Evolutionary conservation across 2,797 vertebrate genomes (phyloP).

Genomic region (Hydrolagus colliei): DNA sequence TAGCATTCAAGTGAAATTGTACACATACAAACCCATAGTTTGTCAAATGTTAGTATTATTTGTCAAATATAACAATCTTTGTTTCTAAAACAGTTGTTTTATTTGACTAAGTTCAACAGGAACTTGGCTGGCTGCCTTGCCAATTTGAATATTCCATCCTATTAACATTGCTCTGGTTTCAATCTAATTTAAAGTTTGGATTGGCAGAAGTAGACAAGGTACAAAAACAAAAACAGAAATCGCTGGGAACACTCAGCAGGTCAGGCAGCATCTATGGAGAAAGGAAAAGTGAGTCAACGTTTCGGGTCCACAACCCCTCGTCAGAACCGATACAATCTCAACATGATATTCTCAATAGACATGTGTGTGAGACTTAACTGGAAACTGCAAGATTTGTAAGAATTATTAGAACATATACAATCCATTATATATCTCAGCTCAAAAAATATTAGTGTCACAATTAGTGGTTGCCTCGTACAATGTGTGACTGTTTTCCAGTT

Average conservation of each 20-base stretch:
- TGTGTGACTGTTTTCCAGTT: neutral
- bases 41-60: neutral
- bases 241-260: too few species aligned
- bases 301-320: too few species aligned
- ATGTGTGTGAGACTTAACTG: neutral
- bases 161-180: neutral
- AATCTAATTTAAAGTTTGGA: neutral
- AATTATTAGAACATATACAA: neutral
- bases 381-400: neutral
- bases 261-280: too few species aligned
- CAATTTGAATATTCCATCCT: neutral
- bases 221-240: neutral
- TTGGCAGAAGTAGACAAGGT: neutral
- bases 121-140: neutral
- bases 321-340: neutral
- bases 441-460: neutral
- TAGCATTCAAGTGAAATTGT: neutral
- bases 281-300: too few species aligned
- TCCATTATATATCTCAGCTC: neutral
- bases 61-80: neutral
- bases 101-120: neutral
- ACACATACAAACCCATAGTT: neutral
- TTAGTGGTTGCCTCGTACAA: neutral
- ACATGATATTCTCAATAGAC: neutral
- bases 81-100: neutral